Conservation (phyloP, 2,888 invertebrate species). For the Drosophila mimetica region DNA sequence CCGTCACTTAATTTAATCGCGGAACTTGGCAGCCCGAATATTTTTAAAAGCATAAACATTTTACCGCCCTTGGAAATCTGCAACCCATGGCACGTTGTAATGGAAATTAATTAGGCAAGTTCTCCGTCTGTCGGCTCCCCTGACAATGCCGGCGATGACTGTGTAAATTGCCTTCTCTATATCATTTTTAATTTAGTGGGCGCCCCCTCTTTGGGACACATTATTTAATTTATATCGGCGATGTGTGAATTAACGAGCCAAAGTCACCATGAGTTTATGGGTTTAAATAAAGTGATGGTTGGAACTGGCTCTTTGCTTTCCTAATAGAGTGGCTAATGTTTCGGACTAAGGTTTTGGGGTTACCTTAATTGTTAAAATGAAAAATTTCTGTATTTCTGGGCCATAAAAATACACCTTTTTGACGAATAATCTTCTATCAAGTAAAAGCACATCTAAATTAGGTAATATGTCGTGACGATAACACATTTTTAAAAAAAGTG, state of each 20-base stretch:
- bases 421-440: no score
- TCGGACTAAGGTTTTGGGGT: no score
- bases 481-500: no score
- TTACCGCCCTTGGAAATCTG: slow-evolving; percentile 60
- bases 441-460: no score
- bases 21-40: slow-evolving; percentile 7
- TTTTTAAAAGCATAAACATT: slow-evolving; percentile 13
- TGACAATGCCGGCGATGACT: slow-evolving; percentile 45
- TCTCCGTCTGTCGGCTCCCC: slow-evolving; percentile 34
- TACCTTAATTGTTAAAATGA: no score
- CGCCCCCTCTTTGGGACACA: slow-evolving; percentile 61
- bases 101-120: slow-evolving; percentile 81
- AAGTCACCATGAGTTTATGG: slow-evolving; percentile 10
- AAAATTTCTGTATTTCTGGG: no score
- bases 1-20: slow-evolving; percentile 72
- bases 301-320: not conserved
- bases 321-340: not conserved
- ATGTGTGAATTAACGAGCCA: slow-evolving; percentile 67
- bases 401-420: no score
- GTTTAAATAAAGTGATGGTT: slow-evolving; percentile 14
- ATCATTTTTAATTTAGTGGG: slow-evolving; percentile 81
- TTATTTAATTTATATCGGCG: slow-evolving; percentile 70
- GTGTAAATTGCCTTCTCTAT: slow-evolving; percentile 55
- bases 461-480: no score
- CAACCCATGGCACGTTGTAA: slow-evolving; percentile 78